Evolutionary conservation across 1,140 invertebrate species (phyloP), one percentile per base, ranked within the genome.

Genomic region (Bombus cullumanus): DNA sequence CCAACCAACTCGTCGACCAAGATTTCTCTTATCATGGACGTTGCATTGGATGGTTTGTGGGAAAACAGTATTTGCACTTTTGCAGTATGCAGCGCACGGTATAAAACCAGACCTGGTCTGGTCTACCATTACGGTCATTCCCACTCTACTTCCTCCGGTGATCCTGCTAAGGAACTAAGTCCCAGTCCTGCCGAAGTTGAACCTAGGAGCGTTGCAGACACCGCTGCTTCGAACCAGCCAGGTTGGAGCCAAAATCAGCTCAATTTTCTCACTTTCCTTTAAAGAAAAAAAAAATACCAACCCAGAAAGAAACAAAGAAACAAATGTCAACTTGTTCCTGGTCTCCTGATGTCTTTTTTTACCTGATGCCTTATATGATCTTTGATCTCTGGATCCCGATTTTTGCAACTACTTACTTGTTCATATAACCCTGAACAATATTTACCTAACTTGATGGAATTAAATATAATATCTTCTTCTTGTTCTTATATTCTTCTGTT

Each of bases 111-210:
- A 90, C 98, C 99, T 87, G 99, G 99, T 91, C 96, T 99, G 92
- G 98, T 98, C 91, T 99, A 99, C 96, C 99, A 99, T 97, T 98
- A 98, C 96, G 97, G 97, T 94, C 98, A 99, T 96, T 98, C 98
- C 92, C 99, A 99, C 96, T 95, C 95, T 95, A 95, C 94, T 95
- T 95, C 95, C 95, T 95, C 95, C 92, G 95, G 95, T 95, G 95
- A 95, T 95, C 95, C 94, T 95, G 95, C 94, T 95, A 94, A 95
- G 95, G 95, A 95, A 95, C 94, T 94, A 95, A 95, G 94, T 95
- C 94, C 94, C 94, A 94, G 94, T 95, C 94, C 95, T 94, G 94
- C 93, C 92, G 95, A 95, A 90, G 89, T 93, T 94, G 95, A 95
- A 94, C 94, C 95, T 94, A 94, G 94, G 93, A 95, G 95, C 92